Conservation (phyloP, 2,797 vertebrate genomes). For the Liparis tanakae region DNA sequence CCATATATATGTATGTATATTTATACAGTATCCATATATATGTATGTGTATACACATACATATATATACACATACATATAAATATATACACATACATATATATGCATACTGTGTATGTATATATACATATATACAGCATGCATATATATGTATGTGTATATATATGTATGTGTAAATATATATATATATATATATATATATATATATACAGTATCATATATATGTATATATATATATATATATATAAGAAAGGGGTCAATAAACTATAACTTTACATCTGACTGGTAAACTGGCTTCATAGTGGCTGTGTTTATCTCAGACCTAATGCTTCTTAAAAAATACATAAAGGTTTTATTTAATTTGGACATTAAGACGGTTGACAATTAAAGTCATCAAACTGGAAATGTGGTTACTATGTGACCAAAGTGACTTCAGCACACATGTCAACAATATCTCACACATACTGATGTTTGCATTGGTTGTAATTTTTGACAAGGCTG, state of each 20-base stretch:
- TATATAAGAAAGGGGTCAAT: not conserved
- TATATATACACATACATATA: not conserved
- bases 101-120: too few relatives aligned
- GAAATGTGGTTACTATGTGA: not conserved
- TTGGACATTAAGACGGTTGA: not conserved
- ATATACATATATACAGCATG: not conserved
- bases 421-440: not conserved
- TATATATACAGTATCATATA: too few relatives aligned
- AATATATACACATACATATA: not conserved
- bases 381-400: not conserved
- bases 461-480: too few relatives aligned
- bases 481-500: too few relatives aligned
- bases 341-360: not conserved
- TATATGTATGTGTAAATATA: not conserved
- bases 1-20: not conserved
- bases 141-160: conserved; percentile 2
- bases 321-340: not conserved
- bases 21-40: not conserved
- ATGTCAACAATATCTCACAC: not conserved
- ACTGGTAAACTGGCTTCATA: conserved; percentile 7
- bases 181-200: too few relatives aligned
- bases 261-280: not conserved
- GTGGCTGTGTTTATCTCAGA: conserved; percentile 7
- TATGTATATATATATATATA: too few relatives aligned
- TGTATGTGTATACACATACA: too few relatives aligned